Evolutionary conservation across 2,797 vertebrate species (phyloP).

Genomic region (Phoxinus dragarum): DNA sequence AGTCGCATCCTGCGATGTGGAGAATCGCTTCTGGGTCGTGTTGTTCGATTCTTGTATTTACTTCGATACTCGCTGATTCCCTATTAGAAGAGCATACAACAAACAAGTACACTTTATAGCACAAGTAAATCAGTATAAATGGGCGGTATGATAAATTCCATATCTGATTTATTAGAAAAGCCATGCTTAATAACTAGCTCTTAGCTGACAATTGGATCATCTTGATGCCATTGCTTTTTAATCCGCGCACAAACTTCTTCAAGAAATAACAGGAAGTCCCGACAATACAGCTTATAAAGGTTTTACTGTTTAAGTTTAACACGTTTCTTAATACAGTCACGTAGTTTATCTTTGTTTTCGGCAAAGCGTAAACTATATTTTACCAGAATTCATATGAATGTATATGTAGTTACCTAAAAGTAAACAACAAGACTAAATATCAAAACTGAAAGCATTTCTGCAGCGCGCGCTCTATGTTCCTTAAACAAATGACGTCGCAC

Average conservation of each 20-base stretch:
- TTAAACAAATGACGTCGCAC: slow-evolving; percentile 52
- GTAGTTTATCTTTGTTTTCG: background rate
- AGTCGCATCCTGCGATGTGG: slow-evolving; percentile 67
- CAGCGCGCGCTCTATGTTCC: background rate
- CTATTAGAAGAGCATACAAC: slow-evolving; percentile 62
- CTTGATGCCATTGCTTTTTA: background rate
- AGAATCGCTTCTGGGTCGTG: slow-evolving; percentile 66
- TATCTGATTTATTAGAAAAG: background rate
- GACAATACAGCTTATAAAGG: background rate
- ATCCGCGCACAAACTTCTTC: slow-evolving; percentile 7
- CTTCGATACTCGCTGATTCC: slow-evolving; percentile 82
- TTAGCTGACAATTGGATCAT: slow-evolving; percentile 10
- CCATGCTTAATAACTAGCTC: background rate
- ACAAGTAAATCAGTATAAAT: background rate
- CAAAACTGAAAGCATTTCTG: slow-evolving; percentile 51
- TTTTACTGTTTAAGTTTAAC: background rate
- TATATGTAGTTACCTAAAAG: background rate
- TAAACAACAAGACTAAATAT: background rate
- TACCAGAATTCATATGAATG: background rate
- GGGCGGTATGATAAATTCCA: background rate
- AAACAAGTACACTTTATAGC: background rate
- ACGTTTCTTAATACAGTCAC: slow-evolving; percentile 31
- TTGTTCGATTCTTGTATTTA: slow-evolving; percentile 77
- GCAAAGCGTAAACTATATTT: background rate
- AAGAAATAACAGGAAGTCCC: slow-evolving; percentile 13